These are phyloP conservation scores for Drosophila gaucha DNA, from an alignment of 2,888 invertebrate genomes.

Conservation along the genomic window DNA sequence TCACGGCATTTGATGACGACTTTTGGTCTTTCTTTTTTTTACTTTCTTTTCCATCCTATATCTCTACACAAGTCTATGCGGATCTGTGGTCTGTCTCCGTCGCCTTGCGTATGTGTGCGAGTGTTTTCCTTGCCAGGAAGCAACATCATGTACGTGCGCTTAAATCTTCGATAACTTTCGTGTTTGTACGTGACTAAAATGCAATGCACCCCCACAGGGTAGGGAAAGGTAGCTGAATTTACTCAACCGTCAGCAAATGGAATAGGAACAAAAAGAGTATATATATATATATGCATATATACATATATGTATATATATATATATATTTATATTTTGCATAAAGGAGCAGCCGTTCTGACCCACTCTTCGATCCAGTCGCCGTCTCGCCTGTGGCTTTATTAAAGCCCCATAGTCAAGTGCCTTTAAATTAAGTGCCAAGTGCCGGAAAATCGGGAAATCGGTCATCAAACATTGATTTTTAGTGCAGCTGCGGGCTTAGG, in stretches of 20 bases:
- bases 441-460: no score
- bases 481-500: slow-evolving; percentile 26
- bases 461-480: slow-evolving; percentile 64
- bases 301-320: neutral
- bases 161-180: slow-evolving; percentile 78
- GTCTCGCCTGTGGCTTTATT: slow-evolving; percentile 46
- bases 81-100: slow-evolving; percentile 14
- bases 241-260: slow-evolving; percentile 17
- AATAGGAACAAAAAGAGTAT: slow-evolving; percentile 2
- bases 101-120: slow-evolving; percentile 6
- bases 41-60: no score
- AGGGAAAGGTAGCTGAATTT: slow-evolving; percentile 37
- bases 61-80: slow-evolving; percentile 30
- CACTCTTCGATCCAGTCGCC: neutral
- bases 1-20: slow-evolving; percentile 75
- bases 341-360: neutral
- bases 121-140: slow-evolving; percentile 50
- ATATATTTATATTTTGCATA: neutral
- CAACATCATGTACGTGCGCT: slow-evolving; percentile 74
- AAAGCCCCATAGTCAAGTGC: slow-evolving; percentile 42
- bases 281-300: neutral
- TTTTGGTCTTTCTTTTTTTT: slow-evolving; percentile 53
- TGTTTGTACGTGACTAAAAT: slow-evolving; percentile 74
- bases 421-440: slow-evolving; percentile 65
- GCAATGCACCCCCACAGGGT: slow-evolving; percentile 56